Conservation (phyloP, 1,140 invertebrate genomes). For the Eulimnadia texana region DNA sequence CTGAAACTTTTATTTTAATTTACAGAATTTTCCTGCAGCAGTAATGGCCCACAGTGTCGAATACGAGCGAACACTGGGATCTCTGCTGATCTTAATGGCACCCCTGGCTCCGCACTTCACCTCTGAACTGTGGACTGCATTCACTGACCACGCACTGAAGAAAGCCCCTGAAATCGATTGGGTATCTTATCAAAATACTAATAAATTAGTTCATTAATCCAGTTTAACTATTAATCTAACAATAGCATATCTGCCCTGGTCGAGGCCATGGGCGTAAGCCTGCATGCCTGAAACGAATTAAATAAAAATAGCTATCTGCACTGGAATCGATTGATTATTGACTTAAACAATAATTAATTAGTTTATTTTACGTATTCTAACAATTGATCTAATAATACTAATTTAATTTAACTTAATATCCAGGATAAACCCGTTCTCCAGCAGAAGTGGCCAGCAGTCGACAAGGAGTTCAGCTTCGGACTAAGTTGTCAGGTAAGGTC, state of each 20-base stretch:
- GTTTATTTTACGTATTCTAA: constrained; percentile 10
- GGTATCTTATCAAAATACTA: too few relatives aligned
- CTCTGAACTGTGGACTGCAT: constrained; percentile 73
- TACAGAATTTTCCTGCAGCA: constrained; percentile 38
- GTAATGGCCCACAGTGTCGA: constrained; percentile 49
- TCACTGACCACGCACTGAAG: constrained; percentile 32
- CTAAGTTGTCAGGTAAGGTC: constrained; percentile 43
- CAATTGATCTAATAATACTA: constrained; percentile 11
- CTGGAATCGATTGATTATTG: too few relatives aligned
- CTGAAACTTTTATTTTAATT: constrained; percentile 10
- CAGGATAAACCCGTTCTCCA: constrained; percentile 29
- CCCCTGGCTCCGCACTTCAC: constrained; percentile 80
- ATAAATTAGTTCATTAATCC: too few relatives aligned
- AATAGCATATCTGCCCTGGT: too few relatives aligned
- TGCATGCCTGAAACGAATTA: too few relatives aligned
- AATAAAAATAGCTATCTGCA: too few relatives aligned
- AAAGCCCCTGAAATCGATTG: constrained; percentile 24
- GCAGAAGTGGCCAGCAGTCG: constrained; percentile 61
- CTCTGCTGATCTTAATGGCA: constrained; percentile 65
- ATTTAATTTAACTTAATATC: constrained; percentile 16
- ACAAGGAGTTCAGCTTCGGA: constrained; percentile 48
- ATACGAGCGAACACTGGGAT: constrained; percentile 59
- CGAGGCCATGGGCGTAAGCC: too few relatives aligned
- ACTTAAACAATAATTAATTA: constrained; percentile 26
- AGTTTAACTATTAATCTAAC: too few relatives aligned